Evolutionary conservation across 1,140 invertebrate genomes (phyloP), one percentile per base, ranked within the genome.

Genomic region (Aplysia californica): DNA sequence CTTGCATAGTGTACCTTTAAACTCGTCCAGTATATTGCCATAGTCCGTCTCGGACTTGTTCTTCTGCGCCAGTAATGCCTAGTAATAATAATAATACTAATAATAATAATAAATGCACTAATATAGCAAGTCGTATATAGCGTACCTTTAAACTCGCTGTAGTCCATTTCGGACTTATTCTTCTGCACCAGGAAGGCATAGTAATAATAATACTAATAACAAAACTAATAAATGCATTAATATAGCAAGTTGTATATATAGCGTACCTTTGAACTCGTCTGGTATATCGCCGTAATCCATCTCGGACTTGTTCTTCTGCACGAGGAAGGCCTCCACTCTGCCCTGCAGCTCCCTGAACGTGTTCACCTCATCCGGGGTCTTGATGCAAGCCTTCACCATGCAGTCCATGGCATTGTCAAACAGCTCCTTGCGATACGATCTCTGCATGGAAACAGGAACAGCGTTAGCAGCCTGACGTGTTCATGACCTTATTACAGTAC

Each of bases 231-330:
- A n/a, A n/a, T n/a, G n/a, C n/a, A n/a, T n/a, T n/a, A n/a, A n/a
- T n/a, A n/a, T n/a, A n/a, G n/a, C n/a, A n/a, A n/a, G n/a, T n/a
- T n/a, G n/a, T n/a, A n/a, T n/a, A n/a, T n/a, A n/a, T n/a, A n/a
- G n/a, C n/a, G n/a, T n/a, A 93, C 93, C 93, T 90, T 94, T 94
- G 88, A 98, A 99, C 90, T 99, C 97, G 81, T 99, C 97, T 0
- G 98, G 98, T 56, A 97, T 96, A 89, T 99, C 97, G 36, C 95
- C 96, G 86, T 94, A 97, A 89, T 98, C 97, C 79, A 97, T 78
- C 73, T 90, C 89, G n/a, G 81, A 78, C 44, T 84, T 76, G 21
- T 82, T 65, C 74, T 98, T 98, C 77, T 94, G 93, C 75, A 95
- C 92, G 84, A 93, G 91, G 77, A 97, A 94, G 79, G 94, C 91